These are phyloP conservation scores for Enhydra lutris DNA, from an alignment of 2,113 vertebrate species.

Conservation along the genomic window DNA sequence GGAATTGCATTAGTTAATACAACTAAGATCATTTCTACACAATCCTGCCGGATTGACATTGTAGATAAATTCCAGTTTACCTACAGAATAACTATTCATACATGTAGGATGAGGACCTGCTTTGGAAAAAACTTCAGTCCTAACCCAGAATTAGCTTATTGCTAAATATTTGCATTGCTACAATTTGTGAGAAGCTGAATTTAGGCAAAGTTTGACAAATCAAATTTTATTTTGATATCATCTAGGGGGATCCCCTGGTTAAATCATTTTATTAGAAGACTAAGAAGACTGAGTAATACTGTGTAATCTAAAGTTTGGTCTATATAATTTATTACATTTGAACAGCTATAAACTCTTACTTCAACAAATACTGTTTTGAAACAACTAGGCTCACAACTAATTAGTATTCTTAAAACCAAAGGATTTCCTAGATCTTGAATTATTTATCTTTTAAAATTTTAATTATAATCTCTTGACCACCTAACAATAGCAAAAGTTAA, in stretches of 20 bases:
- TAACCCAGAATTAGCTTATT: constrained; percentile 22
- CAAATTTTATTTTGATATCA: constrained; percentile 15
- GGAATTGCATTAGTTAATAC: constrained; percentile 8
- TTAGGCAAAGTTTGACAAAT: constrained; percentile 18
- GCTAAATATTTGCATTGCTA: background rate
- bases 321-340: background rate
- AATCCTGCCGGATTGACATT: background rate
- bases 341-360: background rate
- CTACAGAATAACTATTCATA: background rate
- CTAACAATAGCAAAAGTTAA: background rate
- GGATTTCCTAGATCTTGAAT: background rate
- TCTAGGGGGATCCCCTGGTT: background rate
- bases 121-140: background rate
- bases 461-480: constrained; percentile 19
- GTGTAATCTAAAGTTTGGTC: background rate
- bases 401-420: background rate
- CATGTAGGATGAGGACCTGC: background rate
- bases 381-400: constrained; percentile 7
- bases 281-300: background rate
- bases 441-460: constrained; percentile 17
- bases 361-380: background rate
- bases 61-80: background rate
- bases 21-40: background rate
- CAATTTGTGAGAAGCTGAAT: background rate
- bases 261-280: constrained; percentile 16